phyloP scores from a whole-genome alignment of 2,113 vertebrate species.

The Eira barbara region DNA sequence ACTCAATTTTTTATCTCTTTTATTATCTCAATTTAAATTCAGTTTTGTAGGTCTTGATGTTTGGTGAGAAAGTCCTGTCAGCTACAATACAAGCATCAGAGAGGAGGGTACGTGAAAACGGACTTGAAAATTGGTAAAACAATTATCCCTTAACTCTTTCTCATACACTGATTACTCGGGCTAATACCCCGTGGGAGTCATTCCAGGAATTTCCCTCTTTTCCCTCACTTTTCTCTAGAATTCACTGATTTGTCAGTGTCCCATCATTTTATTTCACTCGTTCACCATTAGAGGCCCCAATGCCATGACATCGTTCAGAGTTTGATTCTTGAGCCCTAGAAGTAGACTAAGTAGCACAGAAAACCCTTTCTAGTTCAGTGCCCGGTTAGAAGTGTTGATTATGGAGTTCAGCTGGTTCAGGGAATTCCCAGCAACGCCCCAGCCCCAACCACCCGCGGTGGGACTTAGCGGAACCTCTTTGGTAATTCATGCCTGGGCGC shows the following conservation, averaged over 20 bases:
- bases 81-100: neutral
- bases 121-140: conserved; percentile 15
- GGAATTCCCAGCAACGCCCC: neutral
- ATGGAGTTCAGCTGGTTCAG: neutral
- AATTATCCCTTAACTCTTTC: neutral
- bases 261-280: neutral
- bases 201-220: neutral
- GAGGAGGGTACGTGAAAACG: neutral
- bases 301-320: neutral
- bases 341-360: neutral
- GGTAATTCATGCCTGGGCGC: too few relatives aligned
- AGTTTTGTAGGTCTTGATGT: neutral
- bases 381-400: neutral
- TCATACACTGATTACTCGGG: neutral
- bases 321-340: neutral
- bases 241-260: neutral
- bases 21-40: neutral
- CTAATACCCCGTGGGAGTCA: neutral
- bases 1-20: neutral
- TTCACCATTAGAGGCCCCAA: neutral
- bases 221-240: neutral
- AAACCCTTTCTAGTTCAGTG: neutral
- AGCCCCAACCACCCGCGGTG: neutral
- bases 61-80: neutral
- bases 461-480: neutral